Conservation (phyloP, 2,797 vertebrate species). For the Pipistrellus nathusii region DNA sequence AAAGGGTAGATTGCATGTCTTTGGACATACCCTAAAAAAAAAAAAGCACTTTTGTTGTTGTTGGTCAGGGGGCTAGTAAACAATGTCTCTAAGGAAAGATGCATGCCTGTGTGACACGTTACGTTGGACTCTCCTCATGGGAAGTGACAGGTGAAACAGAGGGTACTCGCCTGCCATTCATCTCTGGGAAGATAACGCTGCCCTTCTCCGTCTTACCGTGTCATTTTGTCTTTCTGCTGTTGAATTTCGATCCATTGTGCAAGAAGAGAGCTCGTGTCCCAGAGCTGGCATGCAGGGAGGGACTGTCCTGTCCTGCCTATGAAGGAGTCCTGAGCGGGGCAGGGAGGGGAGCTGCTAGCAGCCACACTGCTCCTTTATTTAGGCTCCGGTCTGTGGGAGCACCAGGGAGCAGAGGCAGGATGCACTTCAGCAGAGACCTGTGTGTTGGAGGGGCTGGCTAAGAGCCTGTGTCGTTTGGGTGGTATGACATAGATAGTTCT, state of each 20-base stretch:
- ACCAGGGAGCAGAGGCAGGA: conserved; percentile 68
- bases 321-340: conserved; percentile 50
- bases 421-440: conserved; percentile 43
- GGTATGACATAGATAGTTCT: conserved; percentile 38
- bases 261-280: not conserved
- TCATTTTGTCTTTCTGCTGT: not conserved
- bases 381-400: conserved; percentile 65
- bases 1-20: conserved; percentile 53
- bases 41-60: conserved; percentile 54
- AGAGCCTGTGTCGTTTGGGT: not conserved
- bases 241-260: not conserved
- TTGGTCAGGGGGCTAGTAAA: conserved; percentile 5
- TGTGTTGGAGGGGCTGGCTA: not conserved
- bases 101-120: not conserved
- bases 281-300: not conserved
- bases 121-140: conserved; percentile 26
- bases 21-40: not conserved
- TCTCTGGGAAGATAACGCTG: conserved; percentile 64
- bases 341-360: conserved; percentile 5
- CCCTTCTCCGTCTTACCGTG: not conserved
- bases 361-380: conserved; percentile 43
- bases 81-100: conserved; percentile 25
- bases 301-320: conserved; percentile 65
- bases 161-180: not conserved
- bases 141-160: conserved; percentile 68